Base-by-base conservation (phyloP, 2,113 vertebrate genomes). In the Nesoenas mayeri region DNA sequence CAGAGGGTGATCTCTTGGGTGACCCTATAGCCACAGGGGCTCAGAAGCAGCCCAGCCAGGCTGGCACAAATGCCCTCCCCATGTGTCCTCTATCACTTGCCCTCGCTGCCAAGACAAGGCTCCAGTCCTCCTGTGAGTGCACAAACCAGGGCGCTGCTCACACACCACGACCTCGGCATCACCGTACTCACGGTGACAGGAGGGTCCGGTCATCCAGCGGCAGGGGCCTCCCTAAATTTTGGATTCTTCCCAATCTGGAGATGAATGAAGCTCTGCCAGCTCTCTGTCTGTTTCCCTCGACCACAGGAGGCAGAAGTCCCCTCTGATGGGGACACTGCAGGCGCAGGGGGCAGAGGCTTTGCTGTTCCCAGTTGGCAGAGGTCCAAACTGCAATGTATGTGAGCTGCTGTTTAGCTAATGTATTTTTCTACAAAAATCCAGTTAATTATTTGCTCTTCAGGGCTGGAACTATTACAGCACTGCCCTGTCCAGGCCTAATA, bases 121-220 rank as follows among this genome's bases (percentile, higher is more conserved):
- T 19, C 14, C 44, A n/a, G 38, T 31, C 36, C 34, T 69, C 32
- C 25, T 10, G 0, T 0, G 1, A 56, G 73, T 0, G 0, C 87
- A 36, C 34, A 56, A 67, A 31, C 14, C 7, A 1, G 38, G 60
- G 50, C 54, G 16, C 34, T 34, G 65, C 69, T 87, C 51, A 12
- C 32, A 44, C 0, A 0, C 15, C 70, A 28, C 51, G 6, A 42
- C 57, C 47, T 57, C 5, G 0, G 44, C 78, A 25, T 21, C 34
- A 4, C 58, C 0, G 0, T 34, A 9, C 42, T 34, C 42, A 19
- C 2, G 1, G 15, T 16, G 31, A 66, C 29, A 29, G 8, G 1
- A 69, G 34, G 22, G 32, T 42, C 42, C 16, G 21, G 42, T 21
- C 11, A 3, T 11, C 28, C 29, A 57, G 74, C 20, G 9, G 28